Evolutionary conservation across 1,140 invertebrate species (phyloP).

Genomic region (Zaprionus nigranus): DNA sequence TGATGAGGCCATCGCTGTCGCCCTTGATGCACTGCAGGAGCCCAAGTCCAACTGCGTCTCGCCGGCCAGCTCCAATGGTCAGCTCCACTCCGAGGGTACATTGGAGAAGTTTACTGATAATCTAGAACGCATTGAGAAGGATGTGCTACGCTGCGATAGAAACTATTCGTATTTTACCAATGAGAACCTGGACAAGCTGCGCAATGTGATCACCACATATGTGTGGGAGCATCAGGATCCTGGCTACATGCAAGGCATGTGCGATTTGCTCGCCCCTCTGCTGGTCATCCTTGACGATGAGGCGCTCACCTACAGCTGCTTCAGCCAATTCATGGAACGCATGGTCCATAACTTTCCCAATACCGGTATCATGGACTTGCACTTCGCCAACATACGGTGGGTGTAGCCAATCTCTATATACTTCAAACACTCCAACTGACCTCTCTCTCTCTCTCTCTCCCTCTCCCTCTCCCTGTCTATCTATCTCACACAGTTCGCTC

Average conservation of each 20-base stretch:
- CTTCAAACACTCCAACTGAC: constrained; percentile 84
- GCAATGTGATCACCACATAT: constrained; percentile 98
- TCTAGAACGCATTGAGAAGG: constrained; percentile 97
- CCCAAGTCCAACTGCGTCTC: constrained; percentile 89
- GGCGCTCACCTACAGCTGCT: constrained; percentile 95
- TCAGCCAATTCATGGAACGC: constrained; percentile 94
- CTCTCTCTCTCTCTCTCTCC: constrained; percentile 5
- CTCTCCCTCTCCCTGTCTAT: constrained; percentile 80
- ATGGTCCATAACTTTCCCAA: constrained; percentile 97
- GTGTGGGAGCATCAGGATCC: constrained; percentile 97
- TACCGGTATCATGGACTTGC: constrained; percentile 96
- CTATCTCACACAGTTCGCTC: constrained; percentile 91
- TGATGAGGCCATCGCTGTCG: constrained; percentile 77
- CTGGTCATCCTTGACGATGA: constrained; percentile 97
- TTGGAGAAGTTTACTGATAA: constrained; percentile 95
- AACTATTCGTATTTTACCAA: constrained; percentile 96
- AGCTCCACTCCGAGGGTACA: constrained; percentile 93
- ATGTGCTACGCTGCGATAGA: constrained; percentile 96
- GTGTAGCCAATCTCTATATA: constrained; percentile 8
- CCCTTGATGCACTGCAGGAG: constrained; percentile 84
- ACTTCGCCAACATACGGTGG: constrained; percentile 97
- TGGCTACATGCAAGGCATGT: constrained; percentile 97
- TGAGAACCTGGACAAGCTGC: constrained; percentile 96
- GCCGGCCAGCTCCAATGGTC: constrained; percentile 93
- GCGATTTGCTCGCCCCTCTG: constrained; percentile 96